A percentile compares a stretch with the other conserved stretches of the same genome.
These are phyloP conservation scores for Spinus pinus DNA, from an alignment of 2,797 vertebrate genomes.

Conservation along the genomic window DNA sequence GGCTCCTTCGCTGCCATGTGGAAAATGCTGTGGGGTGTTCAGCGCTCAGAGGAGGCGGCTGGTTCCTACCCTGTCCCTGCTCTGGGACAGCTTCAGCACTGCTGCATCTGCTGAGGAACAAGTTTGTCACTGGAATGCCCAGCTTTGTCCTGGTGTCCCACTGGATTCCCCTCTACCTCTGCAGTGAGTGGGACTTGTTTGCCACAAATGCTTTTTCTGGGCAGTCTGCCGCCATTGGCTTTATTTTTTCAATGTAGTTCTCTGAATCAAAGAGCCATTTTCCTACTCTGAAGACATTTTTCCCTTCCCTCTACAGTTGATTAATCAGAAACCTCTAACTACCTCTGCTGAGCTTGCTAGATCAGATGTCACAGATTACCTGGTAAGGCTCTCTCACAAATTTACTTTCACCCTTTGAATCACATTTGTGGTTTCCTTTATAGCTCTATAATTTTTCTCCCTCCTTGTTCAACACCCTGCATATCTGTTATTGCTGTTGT, in stretches of 20 bases:
- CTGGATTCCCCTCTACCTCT: rapidly evolving
- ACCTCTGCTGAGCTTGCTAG: neutral
- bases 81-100: neutral
- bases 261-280: neutral
- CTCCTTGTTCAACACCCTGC: neutral
- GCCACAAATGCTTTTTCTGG: neutral
- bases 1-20: rapidly evolving
- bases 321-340: neutral
- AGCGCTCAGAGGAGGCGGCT: rapidly evolving
- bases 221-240: neutral
- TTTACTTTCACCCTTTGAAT: neutral
- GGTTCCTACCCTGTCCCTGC: neutral
- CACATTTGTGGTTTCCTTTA: neutral
- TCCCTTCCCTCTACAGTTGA: neutral
- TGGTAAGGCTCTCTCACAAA: neutral
- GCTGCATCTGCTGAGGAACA: neutral
- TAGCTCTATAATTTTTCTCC: neutral
- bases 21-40: neutral
- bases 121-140: neutral
- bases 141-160: rapidly evolving
- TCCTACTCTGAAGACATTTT: neutral
- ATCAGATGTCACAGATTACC: neutral
- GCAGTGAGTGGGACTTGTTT: too few relatives aligned
- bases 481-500: rapidly evolving
- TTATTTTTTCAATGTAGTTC: neutral